phyloP scores from a whole-genome alignment of 2,888 invertebrate genomes.

The Leptarthrus brevirostris region DNA sequence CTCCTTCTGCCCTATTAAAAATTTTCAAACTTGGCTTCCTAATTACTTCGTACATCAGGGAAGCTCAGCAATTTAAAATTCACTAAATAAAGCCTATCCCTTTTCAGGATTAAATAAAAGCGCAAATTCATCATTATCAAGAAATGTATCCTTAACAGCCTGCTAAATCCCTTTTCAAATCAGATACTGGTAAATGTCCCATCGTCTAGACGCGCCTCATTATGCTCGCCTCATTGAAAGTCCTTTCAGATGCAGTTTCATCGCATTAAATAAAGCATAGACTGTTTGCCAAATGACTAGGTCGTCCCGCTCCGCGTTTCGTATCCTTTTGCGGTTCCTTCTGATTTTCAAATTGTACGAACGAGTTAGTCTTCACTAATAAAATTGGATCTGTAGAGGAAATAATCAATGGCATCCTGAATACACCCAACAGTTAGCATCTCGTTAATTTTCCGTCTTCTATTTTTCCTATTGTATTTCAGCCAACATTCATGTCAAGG shows the following conservation, averaged over 20 bases:
- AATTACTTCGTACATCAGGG: too few relatives aligned
- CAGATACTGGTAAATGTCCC: neutral
- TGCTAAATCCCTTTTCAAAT: neutral
- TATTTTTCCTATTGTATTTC: neutral
- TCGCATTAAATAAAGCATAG: constrained; percentile 21
- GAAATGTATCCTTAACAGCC: neutral
- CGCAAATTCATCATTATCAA: neutral
- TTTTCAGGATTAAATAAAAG: neutral
- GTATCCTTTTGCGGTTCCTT: neutral
- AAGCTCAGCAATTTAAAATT: neutral
- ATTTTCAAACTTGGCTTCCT: too few relatives aligned
- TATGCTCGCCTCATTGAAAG: constrained; percentile 32
- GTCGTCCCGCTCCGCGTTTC: neutral
- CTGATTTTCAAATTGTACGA: constrained; percentile 31
- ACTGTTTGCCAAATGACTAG: constrained; percentile 22
- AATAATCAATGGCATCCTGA: constrained; percentile 38
- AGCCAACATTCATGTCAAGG: neutral
- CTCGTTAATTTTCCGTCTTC: constrained; percentile 28
- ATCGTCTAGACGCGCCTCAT: constrained; percentile 32
- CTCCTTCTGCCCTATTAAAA: too few relatives aligned
- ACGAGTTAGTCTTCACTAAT: neutral
- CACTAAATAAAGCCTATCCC: neutral
- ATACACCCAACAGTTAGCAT: constrained; percentile 27
- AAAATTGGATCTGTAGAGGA: constrained; percentile 1
- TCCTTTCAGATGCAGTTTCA: constrained; percentile 10